These are phyloP conservation scores for Hirtodrosophila alboralis DNA, from an alignment of 2,888 invertebrate species.

Conservation along the genomic window DNA sequence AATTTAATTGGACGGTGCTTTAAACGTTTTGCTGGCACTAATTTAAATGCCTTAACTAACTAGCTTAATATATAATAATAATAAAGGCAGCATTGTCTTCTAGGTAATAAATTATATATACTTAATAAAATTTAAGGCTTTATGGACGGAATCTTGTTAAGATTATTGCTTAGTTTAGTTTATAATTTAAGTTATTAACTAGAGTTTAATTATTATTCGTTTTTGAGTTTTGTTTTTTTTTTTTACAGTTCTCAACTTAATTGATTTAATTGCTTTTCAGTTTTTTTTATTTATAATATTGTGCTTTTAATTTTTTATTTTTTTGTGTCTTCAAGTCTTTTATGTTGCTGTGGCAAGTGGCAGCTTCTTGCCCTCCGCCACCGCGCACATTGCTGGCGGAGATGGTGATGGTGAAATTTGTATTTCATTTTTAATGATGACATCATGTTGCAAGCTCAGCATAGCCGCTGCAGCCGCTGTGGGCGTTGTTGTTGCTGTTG, in stretches of 20 bases:
- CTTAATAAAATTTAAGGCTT: conserved; percentile 44
- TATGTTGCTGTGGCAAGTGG: conserved; percentile 65
- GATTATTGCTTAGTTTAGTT: conserved; percentile 48
- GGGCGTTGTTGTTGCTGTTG: conserved; percentile 37
- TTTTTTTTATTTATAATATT: background rate
- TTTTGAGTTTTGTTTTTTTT: conserved; percentile 6
- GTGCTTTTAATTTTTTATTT: too few species aligned
- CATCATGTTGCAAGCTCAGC: conserved; percentile 79
- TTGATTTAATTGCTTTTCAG: conserved; percentile 9
- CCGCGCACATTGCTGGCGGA: conserved; percentile 48
- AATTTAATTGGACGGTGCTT: conserved; percentile 23
- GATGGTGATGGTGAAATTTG: conserved; percentile 80
- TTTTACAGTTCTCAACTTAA: conserved; percentile 32
- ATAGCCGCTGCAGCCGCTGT: conserved; percentile 64
- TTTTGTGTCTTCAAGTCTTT: conserved; percentile 51
- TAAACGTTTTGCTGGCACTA: background rate
- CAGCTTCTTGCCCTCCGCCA: conserved; percentile 51
- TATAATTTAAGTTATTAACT: conserved; percentile 47
- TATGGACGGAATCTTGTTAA: conserved; percentile 69
- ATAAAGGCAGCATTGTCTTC: conserved; percentile 18
- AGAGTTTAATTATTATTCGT: conserved; percentile 44
- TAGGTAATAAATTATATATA: conserved; percentile 17
- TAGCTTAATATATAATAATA: too few species aligned
- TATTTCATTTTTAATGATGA: conserved; percentile 81
- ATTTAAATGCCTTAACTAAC: too few species aligned